Conservation (phyloP, 2,888 invertebrate species). For the Agriopis aurantiaria region DNA sequence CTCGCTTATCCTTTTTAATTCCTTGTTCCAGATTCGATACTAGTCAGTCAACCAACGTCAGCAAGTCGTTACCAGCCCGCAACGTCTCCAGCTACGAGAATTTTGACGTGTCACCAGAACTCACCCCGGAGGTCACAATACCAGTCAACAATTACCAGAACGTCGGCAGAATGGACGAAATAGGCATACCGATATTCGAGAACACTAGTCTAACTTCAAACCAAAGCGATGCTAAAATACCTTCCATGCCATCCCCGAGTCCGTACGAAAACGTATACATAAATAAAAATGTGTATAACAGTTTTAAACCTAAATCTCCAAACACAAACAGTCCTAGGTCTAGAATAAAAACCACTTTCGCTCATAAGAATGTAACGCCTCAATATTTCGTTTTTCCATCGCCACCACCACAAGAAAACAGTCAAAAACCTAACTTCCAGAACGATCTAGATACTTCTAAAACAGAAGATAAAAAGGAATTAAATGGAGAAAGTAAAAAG, state of each 20-base stretch:
- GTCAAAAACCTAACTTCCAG: constrained; percentile 63
- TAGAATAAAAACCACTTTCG: constrained; percentile 87
- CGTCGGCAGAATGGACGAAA: constrained; percentile 78
- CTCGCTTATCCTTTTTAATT: background rate
- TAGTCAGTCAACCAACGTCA: constrained; percentile 72
- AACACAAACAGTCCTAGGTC: constrained; percentile 86
- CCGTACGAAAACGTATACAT: constrained; percentile 88
- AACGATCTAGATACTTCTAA: constrained; percentile 17
- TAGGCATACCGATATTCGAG: constrained; percentile 79
- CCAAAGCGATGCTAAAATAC: constrained; percentile 56
- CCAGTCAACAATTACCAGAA: constrained; percentile 70
- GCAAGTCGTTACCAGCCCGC: constrained; percentile 69
- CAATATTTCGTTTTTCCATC: constrained; percentile 83
- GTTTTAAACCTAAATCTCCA: constrained; percentile 77
- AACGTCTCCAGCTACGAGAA: constrained; percentile 86
- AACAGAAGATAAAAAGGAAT: constrained; percentile 10
- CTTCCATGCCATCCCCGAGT: constrained; percentile 67
- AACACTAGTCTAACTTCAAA: constrained; percentile 68
- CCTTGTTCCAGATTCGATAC: constrained; percentile 78
- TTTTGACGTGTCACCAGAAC: constrained; percentile 73
- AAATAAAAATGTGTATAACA: constrained; percentile 67
- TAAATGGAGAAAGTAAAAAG: constrained; percentile 39
- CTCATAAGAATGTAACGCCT: constrained; percentile 81
- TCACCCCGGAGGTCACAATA: constrained; percentile 71
- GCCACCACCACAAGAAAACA: constrained; percentile 68